These are phyloP conservation scores for Malachius bipustulatus DNA, from an alignment of 2,888 invertebrate genomes.

Conservation along the genomic window DNA sequence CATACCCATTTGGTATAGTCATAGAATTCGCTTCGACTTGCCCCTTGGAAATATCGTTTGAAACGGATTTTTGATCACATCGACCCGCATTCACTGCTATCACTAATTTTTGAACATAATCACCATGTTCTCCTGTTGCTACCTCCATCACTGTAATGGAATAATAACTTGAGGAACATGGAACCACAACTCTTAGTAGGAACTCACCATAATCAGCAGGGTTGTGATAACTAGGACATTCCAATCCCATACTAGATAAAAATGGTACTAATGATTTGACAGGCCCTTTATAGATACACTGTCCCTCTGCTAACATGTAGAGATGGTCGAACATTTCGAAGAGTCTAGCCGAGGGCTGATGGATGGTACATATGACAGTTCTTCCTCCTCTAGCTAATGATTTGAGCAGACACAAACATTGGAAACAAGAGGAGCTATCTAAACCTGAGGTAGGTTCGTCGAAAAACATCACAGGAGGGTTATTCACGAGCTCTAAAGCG, in stretches of 20 bases:
- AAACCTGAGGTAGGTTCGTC: slow-evolving; percentile 90
- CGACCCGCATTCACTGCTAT: slow-evolving; percentile 71
- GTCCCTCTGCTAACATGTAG: slow-evolving; percentile 84
- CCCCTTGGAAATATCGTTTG: slow-evolving; percentile 46
- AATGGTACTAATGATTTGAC: slow-evolving; percentile 79
- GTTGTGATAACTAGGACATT: slow-evolving; percentile 92
- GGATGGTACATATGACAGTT: slow-evolving; percentile 92
- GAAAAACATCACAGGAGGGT: slow-evolving; percentile 96
- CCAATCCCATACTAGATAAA: slow-evolving; percentile 68
- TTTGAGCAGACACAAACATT: slow-evolving; percentile 80
- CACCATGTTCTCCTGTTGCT: slow-evolving; percentile 89
- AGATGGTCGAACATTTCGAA: slow-evolving; percentile 94
- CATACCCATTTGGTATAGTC: slow-evolving; percentile 29
- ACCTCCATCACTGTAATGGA: slow-evolving; percentile 77
- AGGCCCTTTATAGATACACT: slow-evolving; percentile 84
- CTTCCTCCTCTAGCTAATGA: slow-evolving; percentile 76
- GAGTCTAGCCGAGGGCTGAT: slow-evolving; percentile 88
- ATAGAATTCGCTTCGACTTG: slow-evolving; percentile 29
- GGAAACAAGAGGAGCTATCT: slow-evolving; percentile 90
- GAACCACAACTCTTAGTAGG: background rate
- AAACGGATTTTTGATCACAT: slow-evolving; percentile 46
- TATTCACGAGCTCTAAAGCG: slow-evolving; percentile 85
- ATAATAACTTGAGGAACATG: background rate
- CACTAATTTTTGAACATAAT: slow-evolving; percentile 73
- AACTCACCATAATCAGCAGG: slow-evolving; percentile 85